phyloP scores from a whole-genome alignment of 30 jellyfish, hydroid and myxozoan species.

The Hydractinia echinata region DNA sequence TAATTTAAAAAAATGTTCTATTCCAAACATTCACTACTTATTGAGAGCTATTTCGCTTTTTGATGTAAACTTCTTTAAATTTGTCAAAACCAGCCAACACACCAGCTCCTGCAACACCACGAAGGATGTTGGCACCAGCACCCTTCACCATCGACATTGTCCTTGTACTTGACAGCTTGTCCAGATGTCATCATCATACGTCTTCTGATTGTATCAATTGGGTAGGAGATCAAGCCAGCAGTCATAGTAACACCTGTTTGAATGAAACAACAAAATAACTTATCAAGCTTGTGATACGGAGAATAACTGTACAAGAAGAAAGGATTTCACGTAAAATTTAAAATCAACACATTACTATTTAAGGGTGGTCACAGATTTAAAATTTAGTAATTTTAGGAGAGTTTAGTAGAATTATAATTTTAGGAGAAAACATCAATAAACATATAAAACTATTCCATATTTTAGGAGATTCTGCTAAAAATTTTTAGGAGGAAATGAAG shows the following conservation, averaged over 20 bases:
- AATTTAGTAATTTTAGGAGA: too few relatives aligned
- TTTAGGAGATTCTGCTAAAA: too few relatives aligned
- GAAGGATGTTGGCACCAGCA: slow-evolving; percentile 96
- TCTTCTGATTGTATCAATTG: slow-evolving; percentile 95
- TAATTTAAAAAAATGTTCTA: too few relatives aligned
- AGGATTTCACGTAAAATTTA: too few relatives aligned
- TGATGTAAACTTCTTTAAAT: slow-evolving; percentile 65
- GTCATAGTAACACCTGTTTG: slow-evolving; percentile 84
- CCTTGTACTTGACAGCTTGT: slow-evolving; percentile 92
- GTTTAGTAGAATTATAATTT: too few relatives aligned
- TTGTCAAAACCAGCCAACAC: slow-evolving; percentile 95
- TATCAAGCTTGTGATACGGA: too few relatives aligned
- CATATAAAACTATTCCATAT: too few relatives aligned
- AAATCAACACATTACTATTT: too few relatives aligned
- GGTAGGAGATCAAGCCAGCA: slow-evolving; percentile 93
- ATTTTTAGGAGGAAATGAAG: too few relatives aligned
- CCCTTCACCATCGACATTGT: slow-evolving; percentile 87
- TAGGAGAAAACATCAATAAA: too few relatives aligned
- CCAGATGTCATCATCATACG: slow-evolving; percentile 99
- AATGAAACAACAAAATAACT: background rate
- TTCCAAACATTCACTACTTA: background rate
- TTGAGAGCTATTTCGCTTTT: background rate
- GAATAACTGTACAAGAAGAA: too few relatives aligned
- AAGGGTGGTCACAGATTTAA: too few relatives aligned
- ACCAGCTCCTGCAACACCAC: slow-evolving; percentile 99